phyloP scores from a whole-genome alignment of 2,888 invertebrate genomes.

The Caenorhabditis zanzibari region DNA sequence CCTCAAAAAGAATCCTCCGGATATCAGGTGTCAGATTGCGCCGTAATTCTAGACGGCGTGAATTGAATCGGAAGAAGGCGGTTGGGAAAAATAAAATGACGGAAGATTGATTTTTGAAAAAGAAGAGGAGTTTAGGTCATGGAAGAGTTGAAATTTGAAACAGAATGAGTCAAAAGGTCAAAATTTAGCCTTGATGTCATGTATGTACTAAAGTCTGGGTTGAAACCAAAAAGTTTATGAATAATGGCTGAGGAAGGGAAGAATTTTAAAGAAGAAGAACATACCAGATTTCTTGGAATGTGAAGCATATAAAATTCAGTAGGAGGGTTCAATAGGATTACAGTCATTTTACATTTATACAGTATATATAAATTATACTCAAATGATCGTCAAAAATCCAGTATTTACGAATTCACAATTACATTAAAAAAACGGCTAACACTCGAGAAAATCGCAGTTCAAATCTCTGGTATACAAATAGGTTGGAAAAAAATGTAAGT shows the following conservation, averaged over 20 bases:
- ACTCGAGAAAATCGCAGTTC: too few relatives aligned
- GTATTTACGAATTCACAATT: too few relatives aligned
- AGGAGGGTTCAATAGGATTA: background rate
- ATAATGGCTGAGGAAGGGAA: background rate
- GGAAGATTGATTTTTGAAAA: constrained; percentile 35
- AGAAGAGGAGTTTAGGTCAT: background rate
- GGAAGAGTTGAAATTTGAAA: constrained; percentile 3
- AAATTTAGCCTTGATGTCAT: background rate
- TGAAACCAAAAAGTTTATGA: background rate
- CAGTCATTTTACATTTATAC: too few relatives aligned
- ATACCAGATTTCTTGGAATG: background rate
- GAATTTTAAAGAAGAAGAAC: background rate
- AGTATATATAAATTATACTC: too few relatives aligned
- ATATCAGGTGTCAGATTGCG: constrained; percentile 53
- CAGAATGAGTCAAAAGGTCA: constrained; percentile 19
- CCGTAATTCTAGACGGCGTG: constrained; percentile 50
- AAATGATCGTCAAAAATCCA: too few relatives aligned
- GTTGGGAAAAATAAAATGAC: constrained; percentile 24
- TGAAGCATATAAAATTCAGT: background rate
- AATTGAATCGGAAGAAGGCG: constrained; percentile 22
- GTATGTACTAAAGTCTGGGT: background rate
- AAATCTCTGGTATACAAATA: too few relatives aligned
- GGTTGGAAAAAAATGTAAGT: too few relatives aligned
- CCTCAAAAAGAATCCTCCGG: constrained; percentile 26
- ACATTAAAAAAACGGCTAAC: too few relatives aligned